Base-by-base conservation (phyloP, 2,797 vertebrate genomes). In the Eutrigla gurnardus region DNA sequence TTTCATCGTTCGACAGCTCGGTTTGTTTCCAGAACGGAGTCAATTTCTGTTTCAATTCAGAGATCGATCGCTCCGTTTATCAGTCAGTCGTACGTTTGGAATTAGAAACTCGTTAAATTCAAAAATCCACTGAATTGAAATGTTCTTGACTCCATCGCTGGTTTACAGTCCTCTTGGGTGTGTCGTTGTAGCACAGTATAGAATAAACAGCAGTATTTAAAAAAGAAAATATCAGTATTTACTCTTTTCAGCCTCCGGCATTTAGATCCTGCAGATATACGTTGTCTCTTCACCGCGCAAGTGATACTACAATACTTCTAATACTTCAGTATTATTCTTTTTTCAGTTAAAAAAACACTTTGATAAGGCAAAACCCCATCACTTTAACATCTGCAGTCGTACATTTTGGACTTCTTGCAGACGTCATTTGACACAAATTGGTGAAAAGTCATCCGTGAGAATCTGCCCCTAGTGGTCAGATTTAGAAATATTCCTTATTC, bases 11-110 rank as follows among this genome's bases (percentile, higher is more conserved):
- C 50, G 10, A 67, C 70, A 77, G 69, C 68, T 71, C 57, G 70
- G 63, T 78, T 71, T 12, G 54, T 50, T 68, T 75, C 64, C 66
- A 66, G 58, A 67, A 64, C 86, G 69, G 71, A 82, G 83, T 89
- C 86, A 75, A 49, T 76, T 25, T 77, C 65, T 7, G 40, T 80
- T 86, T 88, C 75, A 78, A 84, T 81, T 76, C 80, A 79, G 50
- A 53, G 37, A 70, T 54, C 74, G 11, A 25, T 25, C 25, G 25
- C 25, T 25, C 25, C 25, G 25, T 25, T 25, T 69, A 62, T 75
- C 64, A 49, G 58, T 80, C 69, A 37, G 46, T 66, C 49, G 25
- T 25, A 25, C 25, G 25, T 25, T 62, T 78, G 47, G 59, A 46
- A 69, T 53, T 47, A 67, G 42, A 67, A 66, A 72, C 33, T 37